These are phyloP conservation scores for Mobula birostris DNA, from an alignment of 2,113 vertebrate species.

Conservation along the genomic window DNA sequence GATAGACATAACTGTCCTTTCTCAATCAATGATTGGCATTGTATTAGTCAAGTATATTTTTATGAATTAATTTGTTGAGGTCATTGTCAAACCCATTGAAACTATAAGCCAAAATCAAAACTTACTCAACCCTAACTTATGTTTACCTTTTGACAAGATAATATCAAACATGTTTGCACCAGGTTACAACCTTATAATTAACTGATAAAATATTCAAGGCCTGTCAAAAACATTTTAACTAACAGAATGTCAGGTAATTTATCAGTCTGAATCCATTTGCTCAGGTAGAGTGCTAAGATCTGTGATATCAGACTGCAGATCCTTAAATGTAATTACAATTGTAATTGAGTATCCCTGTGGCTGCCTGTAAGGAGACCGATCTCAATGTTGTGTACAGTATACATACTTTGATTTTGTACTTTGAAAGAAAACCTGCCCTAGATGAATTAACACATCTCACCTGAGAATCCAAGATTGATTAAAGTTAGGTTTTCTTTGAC, in stretches of 20 bases:
- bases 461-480: too few species aligned
- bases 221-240: neutral
- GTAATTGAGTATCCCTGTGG: too few species aligned
- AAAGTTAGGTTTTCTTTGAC: neutral
- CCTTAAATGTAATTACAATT: too few species aligned
- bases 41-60: neutral
- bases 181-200: neutral
- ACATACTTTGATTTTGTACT: too few species aligned
- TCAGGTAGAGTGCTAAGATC: too few species aligned
- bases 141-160: neutral
- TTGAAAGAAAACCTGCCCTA: too few species aligned
- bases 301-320: neutral
- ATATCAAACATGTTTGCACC: neutral
- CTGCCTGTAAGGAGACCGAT: too few species aligned
- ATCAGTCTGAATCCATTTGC: neutral
- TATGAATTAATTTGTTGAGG: neutral
- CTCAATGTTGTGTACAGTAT: too few species aligned
- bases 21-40: neutral
- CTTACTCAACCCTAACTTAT: neutral
- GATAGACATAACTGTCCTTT: neutral
- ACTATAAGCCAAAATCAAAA: neutral
- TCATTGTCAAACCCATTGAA: neutral
- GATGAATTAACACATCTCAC: neutral
- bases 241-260: neutral
- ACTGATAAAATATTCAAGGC: neutral